Evolutionary conservation across 2,113 vertebrate species (phyloP).

Genomic region (Baryphthengus martii): DNA sequence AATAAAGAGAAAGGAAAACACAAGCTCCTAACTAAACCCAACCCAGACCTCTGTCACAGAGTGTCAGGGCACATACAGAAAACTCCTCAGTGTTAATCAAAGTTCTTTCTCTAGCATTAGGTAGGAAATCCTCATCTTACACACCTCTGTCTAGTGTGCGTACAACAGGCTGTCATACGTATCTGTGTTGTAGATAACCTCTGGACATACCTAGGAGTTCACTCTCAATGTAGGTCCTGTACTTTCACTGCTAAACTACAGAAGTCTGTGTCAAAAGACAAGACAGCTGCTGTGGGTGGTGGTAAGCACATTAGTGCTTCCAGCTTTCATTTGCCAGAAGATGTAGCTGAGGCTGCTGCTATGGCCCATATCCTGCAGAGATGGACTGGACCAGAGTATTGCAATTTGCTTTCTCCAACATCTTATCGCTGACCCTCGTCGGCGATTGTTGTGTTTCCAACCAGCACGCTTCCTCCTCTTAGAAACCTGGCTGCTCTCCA

Average conservation of each 20-base stretch:
- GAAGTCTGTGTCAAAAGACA: neutral
- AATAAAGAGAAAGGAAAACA: neutral
- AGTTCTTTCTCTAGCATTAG: neutral
- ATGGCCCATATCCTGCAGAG: neutral
- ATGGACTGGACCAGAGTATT: neutral
- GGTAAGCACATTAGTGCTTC: neutral
- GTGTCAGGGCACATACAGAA: neutral
- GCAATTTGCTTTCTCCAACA: neutral
- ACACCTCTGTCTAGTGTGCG: neutral
- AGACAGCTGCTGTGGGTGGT: neutral
- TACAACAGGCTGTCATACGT: neutral
- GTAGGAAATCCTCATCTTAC: neutral
- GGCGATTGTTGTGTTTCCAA: neutral
- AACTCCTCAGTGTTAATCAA: neutral
- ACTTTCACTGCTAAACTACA: neutral
- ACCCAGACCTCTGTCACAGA: neutral
- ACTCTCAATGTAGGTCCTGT: neutral
- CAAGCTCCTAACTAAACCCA: neutral
- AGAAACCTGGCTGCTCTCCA: neutral
- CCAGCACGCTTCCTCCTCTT: neutral
- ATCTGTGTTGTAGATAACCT: neutral
- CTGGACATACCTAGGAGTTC: fast-evolving
- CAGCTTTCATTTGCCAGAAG: neutral
- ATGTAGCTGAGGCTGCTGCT: neutral
- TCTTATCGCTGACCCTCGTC: neutral